Conservation (phyloP, 2,797 vertebrate genomes). For the Rhabdomys pumilio region DNA sequence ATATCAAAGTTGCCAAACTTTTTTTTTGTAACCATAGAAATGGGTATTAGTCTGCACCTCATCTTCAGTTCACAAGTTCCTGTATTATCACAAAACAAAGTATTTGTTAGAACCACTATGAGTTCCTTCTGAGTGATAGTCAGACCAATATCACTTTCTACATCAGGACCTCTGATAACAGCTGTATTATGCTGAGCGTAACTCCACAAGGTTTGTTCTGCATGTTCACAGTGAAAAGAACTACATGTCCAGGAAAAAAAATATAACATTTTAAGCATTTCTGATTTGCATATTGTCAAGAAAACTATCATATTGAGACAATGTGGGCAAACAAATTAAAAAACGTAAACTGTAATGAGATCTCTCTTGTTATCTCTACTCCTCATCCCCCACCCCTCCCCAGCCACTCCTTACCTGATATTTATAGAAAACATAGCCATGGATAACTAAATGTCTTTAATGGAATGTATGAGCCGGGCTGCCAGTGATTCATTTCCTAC, state of each 20-base stretch:
- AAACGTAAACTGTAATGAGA: background rate
- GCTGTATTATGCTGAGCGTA: background rate
- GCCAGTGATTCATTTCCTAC: background rate
- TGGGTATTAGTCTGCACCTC: background rate
- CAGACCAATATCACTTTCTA: background rate
- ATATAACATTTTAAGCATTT: background rate
- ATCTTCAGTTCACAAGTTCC: background rate
- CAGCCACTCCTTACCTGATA: background rate
- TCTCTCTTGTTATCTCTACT: too few relatives aligned
- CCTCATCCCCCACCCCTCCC: accelerated
- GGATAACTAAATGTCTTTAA: background rate
- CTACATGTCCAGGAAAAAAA: background rate
- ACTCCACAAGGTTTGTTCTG: background rate
- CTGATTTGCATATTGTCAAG: background rate
- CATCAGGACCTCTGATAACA: background rate
- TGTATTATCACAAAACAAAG: background rate
- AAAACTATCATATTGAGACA: background rate
- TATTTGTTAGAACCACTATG: background rate
- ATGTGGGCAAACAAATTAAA: background rate
- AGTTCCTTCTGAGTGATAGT: background rate
- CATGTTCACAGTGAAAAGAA: background rate
- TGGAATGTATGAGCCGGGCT: background rate
- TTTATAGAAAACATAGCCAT: background rate
- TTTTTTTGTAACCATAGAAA: background rate
- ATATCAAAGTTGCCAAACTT: background rate